Evolutionary conservation across 1,140 invertebrate species (phyloP), one percentile per base, ranked within the genome.

Genomic region (Melanaphis sacchari): DNA sequence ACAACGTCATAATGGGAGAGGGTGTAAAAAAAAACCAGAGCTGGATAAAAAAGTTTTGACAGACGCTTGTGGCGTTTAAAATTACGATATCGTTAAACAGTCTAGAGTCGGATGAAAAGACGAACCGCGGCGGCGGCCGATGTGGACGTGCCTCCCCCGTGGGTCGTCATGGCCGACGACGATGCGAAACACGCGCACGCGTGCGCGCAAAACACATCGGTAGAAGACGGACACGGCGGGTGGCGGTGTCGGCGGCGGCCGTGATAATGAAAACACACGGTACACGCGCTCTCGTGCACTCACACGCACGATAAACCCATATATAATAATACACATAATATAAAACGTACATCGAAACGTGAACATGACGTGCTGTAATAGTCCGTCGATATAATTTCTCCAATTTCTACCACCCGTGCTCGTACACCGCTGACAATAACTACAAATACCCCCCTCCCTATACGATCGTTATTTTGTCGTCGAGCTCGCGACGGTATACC

Each of bases 71-170:
- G 59, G 31, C 1, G 59, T 21, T n/a, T 18, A 18, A 18, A 76
- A n/a, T 1, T n/a, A 76, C 15, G 59, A n/a, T 76, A 76, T 76
- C 31, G 31, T 66, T 0, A 5, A 18, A 8, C 11, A 76, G 59
- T n/a, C 15, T 0, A 2, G 81, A n/a, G 36, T 82, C 36, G 21
- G 81, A 21, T 7, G 82, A 40, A 84, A 40, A 41, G 24, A 84
- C 82, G 82, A 22, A 82, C 81, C 22, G 36, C 59, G 59, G 31
- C 59, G 59, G n/a, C 87, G 22, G n/a, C 88, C 26, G 88, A 15
- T 90, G 89, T 38, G 89, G 91, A 93, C 91, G 91, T 93, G 91
- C 91, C 91, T 93, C 91, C 91, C 91, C 91, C 91, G 91, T 85
- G 91, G 24, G 81, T 93, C 91, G 91, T 93, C 81, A 93, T 93